Percentiles rank a stretch among this genome's conserved stretches.
phyloP scores from a whole-genome alignment of 2,113 vertebrate genomes.

The Sphyrna mokarran region DNA sequence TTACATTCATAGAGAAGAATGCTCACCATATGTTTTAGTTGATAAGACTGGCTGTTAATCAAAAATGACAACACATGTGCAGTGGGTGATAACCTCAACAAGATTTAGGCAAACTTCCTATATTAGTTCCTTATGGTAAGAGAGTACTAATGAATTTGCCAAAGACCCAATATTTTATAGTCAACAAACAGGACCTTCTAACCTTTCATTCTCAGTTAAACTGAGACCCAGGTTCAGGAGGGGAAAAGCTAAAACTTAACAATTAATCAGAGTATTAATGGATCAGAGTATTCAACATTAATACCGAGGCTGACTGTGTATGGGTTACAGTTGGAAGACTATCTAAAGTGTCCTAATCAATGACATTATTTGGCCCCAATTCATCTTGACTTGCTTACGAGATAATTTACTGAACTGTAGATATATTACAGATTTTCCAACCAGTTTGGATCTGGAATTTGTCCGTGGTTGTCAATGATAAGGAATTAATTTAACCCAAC shows the following conservation, averaged over 20 bases:
- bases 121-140: background rate
- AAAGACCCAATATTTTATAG: background rate
- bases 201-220: background rate
- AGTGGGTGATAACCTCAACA: background rate
- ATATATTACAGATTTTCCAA: background rate
- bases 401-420: background rate
- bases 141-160: background rate
- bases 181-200: background rate
- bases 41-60: background rate
- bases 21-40: background rate
- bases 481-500: slow-evolving; percentile 16
- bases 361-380: background rate
- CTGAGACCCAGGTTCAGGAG: background rate
- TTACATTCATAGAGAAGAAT: background rate
- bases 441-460: slow-evolving; percentile 11
- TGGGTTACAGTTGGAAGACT: background rate
- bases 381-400: background rate
- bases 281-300: background rate
- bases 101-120: background rate
- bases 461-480: background rate
- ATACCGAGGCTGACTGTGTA: background rate
- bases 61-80: slow-evolving; percentile 6
- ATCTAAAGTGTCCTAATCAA: background rate
- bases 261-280: background rate
- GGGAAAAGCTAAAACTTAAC: background rate